Conservation (phyloP, 2,888 invertebrate genomes). For the Omphaloscelis lunosa region DNA sequence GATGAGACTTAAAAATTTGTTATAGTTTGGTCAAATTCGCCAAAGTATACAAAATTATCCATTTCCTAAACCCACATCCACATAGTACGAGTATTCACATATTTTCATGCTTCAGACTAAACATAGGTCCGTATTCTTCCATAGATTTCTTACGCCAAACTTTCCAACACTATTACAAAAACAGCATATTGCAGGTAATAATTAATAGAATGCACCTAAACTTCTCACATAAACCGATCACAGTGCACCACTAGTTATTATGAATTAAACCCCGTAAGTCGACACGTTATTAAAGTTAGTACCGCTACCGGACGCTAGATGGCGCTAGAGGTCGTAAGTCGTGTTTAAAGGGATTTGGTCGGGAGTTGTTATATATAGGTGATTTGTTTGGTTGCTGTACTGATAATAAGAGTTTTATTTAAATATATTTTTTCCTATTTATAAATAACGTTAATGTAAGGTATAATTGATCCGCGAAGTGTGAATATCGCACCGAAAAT, state of each 20-base stretch:
- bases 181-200: slow-evolving; percentile 14
- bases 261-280: slow-evolving; percentile 66
- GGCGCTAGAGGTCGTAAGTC: slow-evolving; percentile 72
- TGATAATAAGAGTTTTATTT: not conserved
- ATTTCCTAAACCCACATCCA: not conserved
- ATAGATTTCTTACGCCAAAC: not conserved
- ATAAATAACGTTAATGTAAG: not conserved
- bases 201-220: slow-evolving; percentile 50
- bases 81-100: too few relatives aligned
- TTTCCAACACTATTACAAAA: not conserved
- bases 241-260: slow-evolving; percentile 56
- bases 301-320: slow-evolving; percentile 84
- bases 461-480: not conserved
- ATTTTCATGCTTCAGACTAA: not conserved
- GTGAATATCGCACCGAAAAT: not conserved
- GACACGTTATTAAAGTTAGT: slow-evolving; percentile 67
- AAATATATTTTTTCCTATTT: not conserved
- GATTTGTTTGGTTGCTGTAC: not conserved
- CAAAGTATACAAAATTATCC: not conserved
- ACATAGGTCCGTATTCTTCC: not conserved
- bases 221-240: slow-evolving; percentile 60
- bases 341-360: not conserved
- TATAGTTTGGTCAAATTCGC: not conserved
- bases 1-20: not conserved
- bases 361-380: slow-evolving; percentile 2